Conservation (phyloP, 2,113 vertebrate genomes). For the Xiphias gladius region DNA sequence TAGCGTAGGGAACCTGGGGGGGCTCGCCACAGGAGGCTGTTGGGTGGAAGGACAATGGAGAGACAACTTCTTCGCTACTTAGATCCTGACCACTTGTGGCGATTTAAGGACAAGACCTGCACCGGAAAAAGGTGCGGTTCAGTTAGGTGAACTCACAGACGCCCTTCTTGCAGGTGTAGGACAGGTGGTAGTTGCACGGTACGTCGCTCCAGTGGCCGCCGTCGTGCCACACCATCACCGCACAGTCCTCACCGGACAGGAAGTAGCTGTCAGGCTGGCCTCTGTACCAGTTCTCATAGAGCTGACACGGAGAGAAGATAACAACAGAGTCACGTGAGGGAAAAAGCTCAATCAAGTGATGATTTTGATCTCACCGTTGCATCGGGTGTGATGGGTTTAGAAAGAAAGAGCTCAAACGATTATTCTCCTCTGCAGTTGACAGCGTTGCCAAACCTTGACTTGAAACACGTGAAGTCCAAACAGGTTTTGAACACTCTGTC, state of each 20-base stretch:
- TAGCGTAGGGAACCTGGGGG: conserved; percentile 84
- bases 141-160: conserved; percentile 85
- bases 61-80: neutral
- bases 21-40: conserved; percentile 88
- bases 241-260: conserved; percentile 95
- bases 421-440: no score
- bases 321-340: neutral
- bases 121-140: no score
- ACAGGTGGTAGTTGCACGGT: conserved; percentile 97
- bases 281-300: conserved; percentile 94
- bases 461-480: no score
- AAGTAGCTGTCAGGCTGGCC: conserved; percentile 98
- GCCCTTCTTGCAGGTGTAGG: conserved; percentile 97
- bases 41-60: neutral
- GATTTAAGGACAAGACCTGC: neutral
- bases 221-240: conserved; percentile 95
- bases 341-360: no score
- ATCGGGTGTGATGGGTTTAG: no score
- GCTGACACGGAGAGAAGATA: conserved; percentile 74
- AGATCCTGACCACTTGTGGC: no score
- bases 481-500: neutral
- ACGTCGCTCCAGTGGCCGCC: conserved; percentile 94
- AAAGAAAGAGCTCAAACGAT: no score
- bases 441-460: no score
- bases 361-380: no score